Evolutionary conservation across 2,888 invertebrate species (phyloP).

Genomic region (Blastobasis adustella): DNA sequence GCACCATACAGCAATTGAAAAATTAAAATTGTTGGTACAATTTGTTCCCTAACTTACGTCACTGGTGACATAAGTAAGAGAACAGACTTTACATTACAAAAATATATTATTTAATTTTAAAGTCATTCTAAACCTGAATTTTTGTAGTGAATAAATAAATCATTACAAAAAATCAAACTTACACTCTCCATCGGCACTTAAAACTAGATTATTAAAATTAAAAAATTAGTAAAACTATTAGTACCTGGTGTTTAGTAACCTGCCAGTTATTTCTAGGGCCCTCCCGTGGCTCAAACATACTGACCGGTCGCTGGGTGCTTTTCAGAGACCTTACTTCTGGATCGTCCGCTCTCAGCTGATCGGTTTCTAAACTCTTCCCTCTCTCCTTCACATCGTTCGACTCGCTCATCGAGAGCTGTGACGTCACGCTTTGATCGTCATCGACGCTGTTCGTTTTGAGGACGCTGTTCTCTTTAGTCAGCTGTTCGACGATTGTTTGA

Average conservation of each 20-base stretch:
- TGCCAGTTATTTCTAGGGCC: conserved; percentile 77
- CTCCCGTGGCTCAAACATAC: conserved; percentile 91
- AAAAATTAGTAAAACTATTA: conserved; percentile 53
- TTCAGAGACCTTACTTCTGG: conserved; percentile 60
- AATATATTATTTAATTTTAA: too few relatives aligned
- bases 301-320: conserved; percentile 82
- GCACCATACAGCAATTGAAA: too few relatives aligned
- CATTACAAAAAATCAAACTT: too few relatives aligned
- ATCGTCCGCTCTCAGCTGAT: conserved; percentile 57
- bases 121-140: too few relatives aligned
- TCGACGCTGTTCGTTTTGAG: conserved; percentile 76
- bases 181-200: too few relatives aligned
- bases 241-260: conserved; percentile 76
- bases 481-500: conserved; percentile 81
- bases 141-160: too few relatives aligned
- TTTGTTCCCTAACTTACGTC: too few relatives aligned
- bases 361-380: conserved; percentile 60
- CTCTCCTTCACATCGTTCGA: conserved; percentile 45
- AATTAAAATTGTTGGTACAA: too few relatives aligned
- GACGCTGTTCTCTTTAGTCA: conserved; percentile 87
- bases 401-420: conserved; percentile 54
- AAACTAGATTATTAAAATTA: too few relatives aligned
- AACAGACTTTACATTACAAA: too few relatives aligned
- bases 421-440: conserved; percentile 56
- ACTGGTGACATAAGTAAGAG: too few relatives aligned